Evolutionary conservation across 2,888 invertebrate species (phyloP).

Genomic region (Trichogramma dendrolimi): DNA sequence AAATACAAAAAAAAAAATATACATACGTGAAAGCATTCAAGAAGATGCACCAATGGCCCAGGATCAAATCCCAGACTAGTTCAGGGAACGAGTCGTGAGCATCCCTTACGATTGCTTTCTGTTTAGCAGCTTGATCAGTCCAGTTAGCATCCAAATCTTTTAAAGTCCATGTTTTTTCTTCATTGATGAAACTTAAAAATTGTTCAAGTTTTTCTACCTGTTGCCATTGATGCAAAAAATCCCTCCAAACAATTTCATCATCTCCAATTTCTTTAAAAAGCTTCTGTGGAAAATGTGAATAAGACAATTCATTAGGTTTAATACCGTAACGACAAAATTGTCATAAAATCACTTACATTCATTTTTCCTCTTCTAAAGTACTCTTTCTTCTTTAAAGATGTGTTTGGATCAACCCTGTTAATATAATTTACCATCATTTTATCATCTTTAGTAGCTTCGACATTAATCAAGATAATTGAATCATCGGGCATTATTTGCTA

Average conservation of each 20-base stretch:
- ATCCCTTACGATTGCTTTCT: slow-evolving; percentile 97
- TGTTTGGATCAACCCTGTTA: slow-evolving; percentile 77
- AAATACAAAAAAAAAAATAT: no score
- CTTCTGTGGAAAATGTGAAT: slow-evolving; percentile 55
- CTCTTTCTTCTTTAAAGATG: slow-evolving; percentile 75
- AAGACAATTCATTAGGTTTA: no score
- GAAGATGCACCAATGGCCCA: slow-evolving; percentile 93
- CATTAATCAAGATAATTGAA: slow-evolving; percentile 88
- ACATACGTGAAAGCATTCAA: no score
- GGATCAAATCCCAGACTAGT: slow-evolving; percentile 96
- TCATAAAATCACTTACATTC: slow-evolving; percentile 65
- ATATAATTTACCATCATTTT: slow-evolving; percentile 89
- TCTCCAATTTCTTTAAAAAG: slow-evolving; percentile 97
- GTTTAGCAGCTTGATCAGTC: slow-evolving; percentile 96
- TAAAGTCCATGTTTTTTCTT: slow-evolving; percentile 81
- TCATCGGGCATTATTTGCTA: slow-evolving; percentile 87
- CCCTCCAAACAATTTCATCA: slow-evolving; percentile 87
- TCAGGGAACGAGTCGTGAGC: slow-evolving; percentile 94
- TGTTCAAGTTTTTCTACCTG: slow-evolving; percentile 99
- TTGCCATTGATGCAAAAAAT: slow-evolving; percentile 94
- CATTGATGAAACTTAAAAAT: slow-evolving; percentile 94
- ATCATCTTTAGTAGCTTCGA: slow-evolving; percentile 93
- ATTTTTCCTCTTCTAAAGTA: slow-evolving; percentile 92
- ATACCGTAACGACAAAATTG: background rate
- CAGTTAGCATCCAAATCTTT: slow-evolving; percentile 93